Conservation (phyloP, 2,888 invertebrate genomes). For the Lomographa bimaculata region DNA sequence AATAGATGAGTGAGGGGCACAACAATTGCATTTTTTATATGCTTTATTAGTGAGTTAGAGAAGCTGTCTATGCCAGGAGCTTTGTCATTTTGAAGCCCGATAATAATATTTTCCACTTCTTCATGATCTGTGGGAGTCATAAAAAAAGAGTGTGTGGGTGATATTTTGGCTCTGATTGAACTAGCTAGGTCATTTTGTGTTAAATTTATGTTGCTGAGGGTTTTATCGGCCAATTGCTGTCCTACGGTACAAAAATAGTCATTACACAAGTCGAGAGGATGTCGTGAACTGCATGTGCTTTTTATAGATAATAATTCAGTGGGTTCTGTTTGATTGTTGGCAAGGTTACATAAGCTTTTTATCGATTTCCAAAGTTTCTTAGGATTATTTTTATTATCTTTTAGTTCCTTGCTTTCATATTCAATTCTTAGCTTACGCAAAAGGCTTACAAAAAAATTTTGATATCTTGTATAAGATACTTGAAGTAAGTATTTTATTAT, state of each 20-base stretch:
- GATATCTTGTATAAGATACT: too few relatives aligned
- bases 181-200: not conserved
- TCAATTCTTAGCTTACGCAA: not conserved
- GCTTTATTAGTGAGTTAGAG: too few relatives aligned
- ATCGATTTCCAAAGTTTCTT: too few relatives aligned
- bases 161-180: not conserved
- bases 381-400: not conserved
- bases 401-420: constrained; percentile 1
- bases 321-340: too few relatives aligned
- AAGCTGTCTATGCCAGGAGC: too few relatives aligned
- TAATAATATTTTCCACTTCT: not conserved
- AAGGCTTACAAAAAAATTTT: not conserved
- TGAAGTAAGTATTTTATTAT: too few relatives aligned
- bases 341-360: too few relatives aligned
- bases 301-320: too few relatives aligned
- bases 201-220: not conserved
- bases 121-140: not conserved
- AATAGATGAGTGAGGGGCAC: too few relatives aligned
- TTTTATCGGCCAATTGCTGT: not conserved
- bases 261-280: not conserved
- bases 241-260: too few relatives aligned
- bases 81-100: not conserved
- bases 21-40: too few relatives aligned
- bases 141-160: not conserved
- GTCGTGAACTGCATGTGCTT: not conserved